A percentile compares a stretch with the other conserved stretches of the same genome.
Evolutionary conservation across 35 echinoderm and acorn worm genomes (phyloP).

Genomic region (Hemicentrotus pulcherrimus): DNA sequence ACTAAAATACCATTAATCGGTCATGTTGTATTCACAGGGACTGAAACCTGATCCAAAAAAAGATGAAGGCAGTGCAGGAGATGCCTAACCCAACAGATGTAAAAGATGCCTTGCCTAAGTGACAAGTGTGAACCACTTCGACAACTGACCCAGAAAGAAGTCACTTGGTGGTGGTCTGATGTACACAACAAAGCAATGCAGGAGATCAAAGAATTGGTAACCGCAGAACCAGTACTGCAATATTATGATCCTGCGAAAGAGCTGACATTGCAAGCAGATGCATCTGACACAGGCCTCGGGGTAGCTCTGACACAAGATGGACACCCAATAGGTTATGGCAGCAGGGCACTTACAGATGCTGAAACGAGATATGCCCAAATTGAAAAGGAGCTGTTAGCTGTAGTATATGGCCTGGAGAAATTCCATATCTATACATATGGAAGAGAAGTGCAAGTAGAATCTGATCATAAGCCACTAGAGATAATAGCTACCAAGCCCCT

Average conservation of each 20-base stretch:
- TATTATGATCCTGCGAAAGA: constrained; percentile 69
- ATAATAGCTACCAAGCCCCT: constrained; percentile 64
- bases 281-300: constrained; percentile 13
- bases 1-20: too few species aligned
- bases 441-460: constrained; percentile 40
- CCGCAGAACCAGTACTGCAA: constrained; percentile 58
- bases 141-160: too few species aligned
- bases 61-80: constrained; percentile 64
- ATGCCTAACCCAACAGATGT: constrained; percentile 62
- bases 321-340: too few species aligned
- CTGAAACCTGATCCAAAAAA: constrained; percentile 49
- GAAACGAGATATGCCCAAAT: too few species aligned
- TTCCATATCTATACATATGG: constrained; percentile 83
- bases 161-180: too few species aligned
- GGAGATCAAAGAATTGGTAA: too few species aligned
- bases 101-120: constrained; percentile 73
- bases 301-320: too few species aligned
- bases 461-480: constrained; percentile 68
- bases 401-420: constrained; percentile 55
- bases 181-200: too few species aligned
- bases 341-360: too few species aligned
- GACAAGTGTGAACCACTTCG: too few species aligned
- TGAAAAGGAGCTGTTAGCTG: constrained; percentile 18
- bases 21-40: constrained; percentile 13
- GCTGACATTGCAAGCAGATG: constrained; percentile 46